A percentile compares a stretch with the other conserved stretches of the same genome.
Evolutionary conservation across 2,888 invertebrate genomes (phyloP).

Genomic region (Polylopha cassiicola): DNA sequence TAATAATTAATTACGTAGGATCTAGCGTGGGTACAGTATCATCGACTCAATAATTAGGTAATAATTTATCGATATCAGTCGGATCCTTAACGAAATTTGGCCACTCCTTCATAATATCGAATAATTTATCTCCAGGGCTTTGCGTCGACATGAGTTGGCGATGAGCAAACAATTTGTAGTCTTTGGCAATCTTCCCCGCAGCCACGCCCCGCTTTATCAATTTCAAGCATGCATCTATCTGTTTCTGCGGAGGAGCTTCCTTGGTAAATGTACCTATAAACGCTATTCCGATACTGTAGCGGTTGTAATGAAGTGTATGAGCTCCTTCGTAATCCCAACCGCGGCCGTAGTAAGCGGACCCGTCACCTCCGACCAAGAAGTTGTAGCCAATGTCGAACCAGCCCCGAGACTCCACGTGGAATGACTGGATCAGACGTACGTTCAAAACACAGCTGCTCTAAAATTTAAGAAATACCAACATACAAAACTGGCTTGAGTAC

Average conservation of each 20-base stretch:
- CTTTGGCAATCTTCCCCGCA: constrained; percentile 74
- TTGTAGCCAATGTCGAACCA: constrained; percentile 86
- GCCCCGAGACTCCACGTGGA: constrained; percentile 80
- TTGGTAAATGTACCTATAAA: constrained; percentile 84
- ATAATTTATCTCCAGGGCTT: constrained; percentile 83
- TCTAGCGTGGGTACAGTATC: too few relatives aligned
- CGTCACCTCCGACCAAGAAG: constrained; percentile 88
- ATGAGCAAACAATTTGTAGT: constrained; percentile 83
- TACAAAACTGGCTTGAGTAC: too few relatives aligned
- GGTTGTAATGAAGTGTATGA: constrained; percentile 82
- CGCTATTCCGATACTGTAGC: constrained; percentile 81
- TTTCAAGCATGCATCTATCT: constrained; percentile 78
- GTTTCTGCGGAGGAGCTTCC: constrained; percentile 64
- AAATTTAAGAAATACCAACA: constrained; percentile 29
- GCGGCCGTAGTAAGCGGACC: constrained; percentile 83
- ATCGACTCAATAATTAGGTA: constrained; percentile 41
- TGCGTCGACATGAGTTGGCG: constrained; percentile 80
- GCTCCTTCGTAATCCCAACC: constrained; percentile 86
- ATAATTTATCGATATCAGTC: constrained; percentile 38
- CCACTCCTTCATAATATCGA: constrained; percentile 81
- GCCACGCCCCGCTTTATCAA: constrained; percentile 80
- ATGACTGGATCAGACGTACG: constrained; percentile 80
- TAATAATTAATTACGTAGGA: too few relatives aligned
- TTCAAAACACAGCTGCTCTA: constrained; percentile 78
- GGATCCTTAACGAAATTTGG: constrained; percentile 77